These are phyloP conservation scores for Cephonodes hylas DNA, from an alignment of 2,888 invertebrate genomes.

Conservation along the genomic window DNA sequence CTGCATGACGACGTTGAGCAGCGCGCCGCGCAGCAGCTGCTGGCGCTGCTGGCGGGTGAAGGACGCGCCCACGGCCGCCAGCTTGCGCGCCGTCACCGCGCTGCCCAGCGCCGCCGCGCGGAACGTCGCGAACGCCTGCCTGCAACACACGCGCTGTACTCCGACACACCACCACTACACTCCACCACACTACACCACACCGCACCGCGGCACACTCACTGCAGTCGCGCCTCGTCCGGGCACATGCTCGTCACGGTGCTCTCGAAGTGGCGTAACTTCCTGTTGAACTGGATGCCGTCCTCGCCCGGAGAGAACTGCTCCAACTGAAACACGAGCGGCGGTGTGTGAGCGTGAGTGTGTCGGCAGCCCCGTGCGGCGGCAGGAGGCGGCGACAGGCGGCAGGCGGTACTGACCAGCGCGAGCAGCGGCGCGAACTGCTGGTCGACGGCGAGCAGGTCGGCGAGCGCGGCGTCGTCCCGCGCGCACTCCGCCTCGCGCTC, in stretches of 20 bases:
- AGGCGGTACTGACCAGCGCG: constrained; percentile 27
- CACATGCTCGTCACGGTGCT: constrained; percentile 67
- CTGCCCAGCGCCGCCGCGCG: constrained; percentile 62
- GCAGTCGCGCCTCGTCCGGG: constrained; percentile 61
- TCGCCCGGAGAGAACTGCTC: constrained; percentile 73
- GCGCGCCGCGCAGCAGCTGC: constrained; percentile 52
- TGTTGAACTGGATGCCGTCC: constrained; percentile 73
- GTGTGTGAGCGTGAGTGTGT: too few species aligned
- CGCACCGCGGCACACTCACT: constrained; percentile 49
- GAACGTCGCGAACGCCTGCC: constrained; percentile 64
- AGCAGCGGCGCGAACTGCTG: constrained; percentile 36
- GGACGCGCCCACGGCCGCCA: constrained; percentile 68
- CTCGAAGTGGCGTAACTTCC: constrained; percentile 68
- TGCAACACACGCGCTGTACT: constrained; percentile 31
- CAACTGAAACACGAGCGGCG: constrained; percentile 43
- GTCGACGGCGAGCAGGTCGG: constrained; percentile 3
- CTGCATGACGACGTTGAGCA: constrained; percentile 71
- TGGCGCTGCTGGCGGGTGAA: constrained; percentile 69
- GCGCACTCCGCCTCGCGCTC: not conserved
- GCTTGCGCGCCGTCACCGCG: constrained; percentile 56
- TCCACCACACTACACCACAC: not conserved
- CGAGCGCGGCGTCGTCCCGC: not conserved
- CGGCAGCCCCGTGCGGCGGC: too few species aligned
- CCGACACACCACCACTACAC: not conserved
- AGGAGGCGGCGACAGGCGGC: too few species aligned